Base-by-base conservation (phyloP, 2,113 vertebrate species). In the Micromys minutus region DNA sequence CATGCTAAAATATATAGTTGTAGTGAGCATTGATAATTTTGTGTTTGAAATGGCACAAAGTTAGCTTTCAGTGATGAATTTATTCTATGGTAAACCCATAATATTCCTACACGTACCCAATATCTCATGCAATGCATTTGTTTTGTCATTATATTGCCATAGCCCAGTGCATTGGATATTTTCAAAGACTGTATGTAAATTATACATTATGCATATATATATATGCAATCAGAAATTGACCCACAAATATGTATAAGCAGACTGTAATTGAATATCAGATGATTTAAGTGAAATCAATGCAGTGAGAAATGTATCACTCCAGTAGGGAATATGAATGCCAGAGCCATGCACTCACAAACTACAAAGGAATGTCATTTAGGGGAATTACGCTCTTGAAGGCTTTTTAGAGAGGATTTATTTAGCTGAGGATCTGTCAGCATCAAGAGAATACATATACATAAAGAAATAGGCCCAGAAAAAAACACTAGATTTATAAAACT, bases 21-120 rank as follows among this genome's bases (percentile, higher is more conserved):
- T 74, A 26, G 81, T 77, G 76, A 94, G 50, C 84, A 11, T 67
- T 77, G 52, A 87, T 3, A 77, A 3, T 91, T 84, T 42, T 5
- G 10, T 45, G 31, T 63, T 89, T 95, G 71, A 50, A 91, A 67
- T 80, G 76, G 2, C 59, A 88, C 26, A 71, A 95, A 87, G n/a
- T 71, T 42, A 29, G 4, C 87, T n/a, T 77, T 42, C 13, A 22
- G 80, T 93, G 22, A 90, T 47, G 3, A 69, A 81, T 39, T 90
- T 7, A 81, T 67, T 39, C 8, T 47, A 21, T 95, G 36, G 63
- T 71, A 65, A 92, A 61, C 42, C 11, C 39, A 17, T 8, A 69
- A 79, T 80, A 77, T 5, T 55, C 81, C 21, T 86, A 16, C 9
- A 61, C 12, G 42, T 16, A 1, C 74, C 94, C 34, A n/a, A n/a